Percentiles rank a stretch among this genome's conserved stretches.
phyloP scores from a whole-genome alignment of 1,140 invertebrate genomes.

The Hesperophylax magnus region DNA sequence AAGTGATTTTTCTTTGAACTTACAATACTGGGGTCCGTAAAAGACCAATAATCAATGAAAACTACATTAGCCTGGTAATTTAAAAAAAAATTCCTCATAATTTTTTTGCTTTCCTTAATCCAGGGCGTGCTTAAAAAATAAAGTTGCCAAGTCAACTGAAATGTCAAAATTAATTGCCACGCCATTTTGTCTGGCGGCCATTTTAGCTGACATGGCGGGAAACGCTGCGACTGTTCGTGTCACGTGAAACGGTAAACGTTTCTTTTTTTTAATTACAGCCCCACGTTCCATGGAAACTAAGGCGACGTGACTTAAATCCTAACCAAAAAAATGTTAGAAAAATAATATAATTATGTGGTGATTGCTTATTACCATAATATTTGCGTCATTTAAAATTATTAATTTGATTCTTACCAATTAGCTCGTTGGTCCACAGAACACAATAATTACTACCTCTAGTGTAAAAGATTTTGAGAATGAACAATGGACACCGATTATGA shows the following conservation, averaged over 20 bases:
- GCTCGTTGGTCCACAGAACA: no score
- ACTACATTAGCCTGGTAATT: no score
- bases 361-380: not conserved
- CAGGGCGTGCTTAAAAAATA: not conserved
- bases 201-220: constrained; percentile 29
- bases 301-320: not conserved
- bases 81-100: no score
- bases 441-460: no score
- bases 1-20: no score
- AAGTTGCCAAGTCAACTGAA: constrained; percentile 17
- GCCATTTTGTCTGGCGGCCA: constrained; percentile 22
- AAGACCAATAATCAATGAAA: no score
- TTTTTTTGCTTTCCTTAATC: no score
- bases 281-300: not conserved
- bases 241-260: constrained; percentile 1
- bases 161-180: constrained; percentile 34
- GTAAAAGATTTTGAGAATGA: no score
- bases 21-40: no score
- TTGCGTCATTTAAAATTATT: no score
- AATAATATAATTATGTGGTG: not conserved
- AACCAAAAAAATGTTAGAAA: not conserved
- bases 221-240: not conserved
- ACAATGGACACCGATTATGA: no score
- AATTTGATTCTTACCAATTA: no score
- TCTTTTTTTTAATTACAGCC: constrained; percentile 10